These are phyloP conservation scores for Zophobas atratus DNA, from an alignment of 1,140 invertebrate genomes.

Conservation along the genomic window DNA sequence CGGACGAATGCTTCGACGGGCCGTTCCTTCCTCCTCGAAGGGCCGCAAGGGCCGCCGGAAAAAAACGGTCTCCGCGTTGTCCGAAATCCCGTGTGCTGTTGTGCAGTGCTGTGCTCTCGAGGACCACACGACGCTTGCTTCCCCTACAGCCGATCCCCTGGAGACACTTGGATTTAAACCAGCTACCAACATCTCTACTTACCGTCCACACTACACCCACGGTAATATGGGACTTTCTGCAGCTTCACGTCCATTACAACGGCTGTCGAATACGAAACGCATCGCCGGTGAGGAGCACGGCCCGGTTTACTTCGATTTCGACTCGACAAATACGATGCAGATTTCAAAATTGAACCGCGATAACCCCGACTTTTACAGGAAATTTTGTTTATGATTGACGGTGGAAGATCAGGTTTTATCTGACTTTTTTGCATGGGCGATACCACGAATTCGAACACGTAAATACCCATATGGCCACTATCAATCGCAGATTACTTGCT, in stretches of 20 bases:
- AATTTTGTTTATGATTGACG: conserved; percentile 6
- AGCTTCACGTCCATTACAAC: conserved; percentile 21
- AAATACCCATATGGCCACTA: background rate
- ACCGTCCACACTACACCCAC: conserved; percentile 31
- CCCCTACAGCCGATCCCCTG: conserved; percentile 32
- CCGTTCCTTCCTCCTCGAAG: conserved; percentile 35
- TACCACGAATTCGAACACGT: conserved; percentile 7
- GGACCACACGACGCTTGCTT: conserved; percentile 24
- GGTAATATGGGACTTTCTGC: conserved; percentile 38
- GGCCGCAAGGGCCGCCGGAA: conserved; percentile 8
- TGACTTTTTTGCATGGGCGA: background rate
- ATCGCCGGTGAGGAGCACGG: background rate
- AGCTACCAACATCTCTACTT: conserved; percentile 37
- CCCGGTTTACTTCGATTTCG: background rate
- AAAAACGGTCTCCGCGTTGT: conserved; percentile 19
- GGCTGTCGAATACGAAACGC: conserved; percentile 38
- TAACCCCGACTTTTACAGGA: conserved; percentile 15
- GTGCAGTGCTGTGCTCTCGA: conserved; percentile 31
- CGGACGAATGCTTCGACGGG: conserved; percentile 52
- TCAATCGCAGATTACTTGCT: too few species aligned
- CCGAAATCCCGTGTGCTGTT: conserved; percentile 16
- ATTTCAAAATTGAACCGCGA: conserved; percentile 25
- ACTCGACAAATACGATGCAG: background rate
- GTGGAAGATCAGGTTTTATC: conserved; percentile 4
- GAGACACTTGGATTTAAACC: conserved; percentile 38